Evolutionary conservation across 2,888 invertebrate species (phyloP).

Genomic region (Cataglyphis altisquamis): DNA sequence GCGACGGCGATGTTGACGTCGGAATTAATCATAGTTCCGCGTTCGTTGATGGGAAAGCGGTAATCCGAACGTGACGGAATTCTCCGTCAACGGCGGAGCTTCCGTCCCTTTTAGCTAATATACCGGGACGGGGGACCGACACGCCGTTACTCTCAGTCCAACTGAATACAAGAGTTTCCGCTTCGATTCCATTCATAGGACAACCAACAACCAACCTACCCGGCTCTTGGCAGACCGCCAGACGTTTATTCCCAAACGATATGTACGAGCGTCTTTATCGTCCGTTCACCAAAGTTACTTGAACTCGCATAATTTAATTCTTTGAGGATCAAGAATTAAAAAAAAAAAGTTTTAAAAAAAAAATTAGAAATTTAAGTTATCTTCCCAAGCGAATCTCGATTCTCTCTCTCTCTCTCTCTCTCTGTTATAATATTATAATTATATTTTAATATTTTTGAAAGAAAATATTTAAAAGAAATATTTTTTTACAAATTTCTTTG

Average conservation of each 20-base stretch:
- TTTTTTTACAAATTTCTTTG: background rate
- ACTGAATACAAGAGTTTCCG: conserved; percentile 62
- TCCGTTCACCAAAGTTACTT: conserved; percentile 42
- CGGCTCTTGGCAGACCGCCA: conserved; percentile 74
- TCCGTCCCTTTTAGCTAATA: conserved; percentile 47
- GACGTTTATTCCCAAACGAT: conserved; percentile 71
- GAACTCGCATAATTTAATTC: background rate
- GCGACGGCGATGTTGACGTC: conserved; percentile 11
- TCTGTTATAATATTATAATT: background rate
- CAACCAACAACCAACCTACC: conserved; percentile 68
- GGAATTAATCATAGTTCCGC: conserved; percentile 49
- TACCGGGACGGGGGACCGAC: conserved; percentile 19
- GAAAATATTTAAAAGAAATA: background rate
- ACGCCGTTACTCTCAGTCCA: conserved; percentile 52
- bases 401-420: background rate
- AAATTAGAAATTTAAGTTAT: background rate
- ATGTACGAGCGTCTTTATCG: conserved; percentile 54
- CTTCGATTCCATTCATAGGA: conserved; percentile 73
- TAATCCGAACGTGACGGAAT: conserved; percentile 59
- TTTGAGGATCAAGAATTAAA: background rate
- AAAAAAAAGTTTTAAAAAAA: background rate
- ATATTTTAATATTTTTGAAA: background rate
- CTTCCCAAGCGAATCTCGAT: too few species aligned
- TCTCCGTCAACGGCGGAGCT: conserved; percentile 40
- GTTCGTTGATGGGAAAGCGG: conserved; percentile 50